Evolutionary conservation across 2,113 vertebrate species (phyloP), one percentile per base, ranked within the genome.

Genomic region (Micronycteris hirsuta): DNA sequence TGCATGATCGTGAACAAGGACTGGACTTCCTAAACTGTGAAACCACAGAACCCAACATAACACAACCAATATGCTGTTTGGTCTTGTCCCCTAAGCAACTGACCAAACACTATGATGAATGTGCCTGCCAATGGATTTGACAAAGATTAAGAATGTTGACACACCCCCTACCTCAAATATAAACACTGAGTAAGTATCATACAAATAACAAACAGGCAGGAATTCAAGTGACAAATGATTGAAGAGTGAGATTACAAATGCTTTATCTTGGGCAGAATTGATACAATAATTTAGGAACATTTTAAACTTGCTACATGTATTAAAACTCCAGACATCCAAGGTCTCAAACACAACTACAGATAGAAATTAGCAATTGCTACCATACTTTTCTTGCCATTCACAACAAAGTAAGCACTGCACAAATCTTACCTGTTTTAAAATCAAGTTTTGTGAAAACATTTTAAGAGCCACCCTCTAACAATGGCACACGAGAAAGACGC

Each of bases 71-170:
- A 82, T 81, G 74, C 89, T 94, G 93, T 94, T 96, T 96, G 80
- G 95, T 84, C 73, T 86, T 84, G 68, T 97, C 97, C 96, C 96
- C 96, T 97, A 95, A 97, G 91, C 96, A 97, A 98, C 94, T 95
- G 86, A 80, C 93, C 89, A 98, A 97, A 95, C 84, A 94, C 0
- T 3, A 89, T 54, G 87, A 87, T 33, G 77, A 74, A 73, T 77
- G 1, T 24, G 70, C 87, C 77, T 94, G 95, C 91, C 86, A 89
- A 78, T 71, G 81, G 56, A 77, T 96, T 63, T 97, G 96, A 98
- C 83, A 95, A 93, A 89, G 20, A 96, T 91, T 82, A 96, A 96
- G 93, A 97, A 95, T 84, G 96, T 70, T 95, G 89, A 95, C 93
- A 87, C 68, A 92, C 93, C 91, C 94, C 45, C 61, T 95, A 96